Conservation (phyloP, 1,140 invertebrate species). For the Patella vulgata region DNA sequence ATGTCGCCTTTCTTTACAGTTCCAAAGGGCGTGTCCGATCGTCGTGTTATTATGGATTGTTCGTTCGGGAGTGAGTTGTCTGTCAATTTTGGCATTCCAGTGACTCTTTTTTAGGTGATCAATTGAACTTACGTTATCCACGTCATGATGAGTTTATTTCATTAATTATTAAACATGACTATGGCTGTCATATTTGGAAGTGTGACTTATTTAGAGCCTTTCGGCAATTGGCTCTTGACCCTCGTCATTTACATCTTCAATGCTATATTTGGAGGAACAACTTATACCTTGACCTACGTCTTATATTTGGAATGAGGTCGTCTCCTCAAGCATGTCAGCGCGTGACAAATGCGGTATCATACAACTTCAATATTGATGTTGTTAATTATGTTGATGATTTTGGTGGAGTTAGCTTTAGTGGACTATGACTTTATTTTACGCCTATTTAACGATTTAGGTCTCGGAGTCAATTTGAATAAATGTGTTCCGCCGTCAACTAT, state of each 20-base stretch:
- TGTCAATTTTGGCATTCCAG: too few species aligned
- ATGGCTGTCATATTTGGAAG: constrained; percentile 3
- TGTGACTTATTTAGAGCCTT: constrained; percentile 1
- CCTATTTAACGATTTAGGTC: not conserved
- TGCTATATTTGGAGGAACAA: constrained; percentile 4
- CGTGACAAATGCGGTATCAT: constrained; percentile 4
- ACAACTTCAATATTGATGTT: not conserved
- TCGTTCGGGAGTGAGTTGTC: too few species aligned
- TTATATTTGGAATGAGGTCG: constrained; percentile 9
- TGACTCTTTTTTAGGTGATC: too few species aligned
- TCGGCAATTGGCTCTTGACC: constrained; percentile 6
- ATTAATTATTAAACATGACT: not conserved
- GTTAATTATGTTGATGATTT: constrained; percentile 3
- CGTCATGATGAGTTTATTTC: not conserved
- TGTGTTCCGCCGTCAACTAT: not conserved
- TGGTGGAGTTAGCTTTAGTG: not conserved
- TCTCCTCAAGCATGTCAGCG: constrained; percentile 5
- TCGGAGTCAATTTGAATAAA: constrained; percentile 1
- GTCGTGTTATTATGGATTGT: too few species aligned
- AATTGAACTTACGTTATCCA: not conserved
- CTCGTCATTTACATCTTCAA: constrained; percentile 9
- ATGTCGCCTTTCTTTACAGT: too few species aligned
- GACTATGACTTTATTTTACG: not conserved
- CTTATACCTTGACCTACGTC: constrained; percentile 8
- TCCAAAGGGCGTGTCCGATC: too few species aligned